Evolutionary conservation across 64 coral and sea anemone genomes (phyloP).

Genomic region (Montipora sp.): DNA sequence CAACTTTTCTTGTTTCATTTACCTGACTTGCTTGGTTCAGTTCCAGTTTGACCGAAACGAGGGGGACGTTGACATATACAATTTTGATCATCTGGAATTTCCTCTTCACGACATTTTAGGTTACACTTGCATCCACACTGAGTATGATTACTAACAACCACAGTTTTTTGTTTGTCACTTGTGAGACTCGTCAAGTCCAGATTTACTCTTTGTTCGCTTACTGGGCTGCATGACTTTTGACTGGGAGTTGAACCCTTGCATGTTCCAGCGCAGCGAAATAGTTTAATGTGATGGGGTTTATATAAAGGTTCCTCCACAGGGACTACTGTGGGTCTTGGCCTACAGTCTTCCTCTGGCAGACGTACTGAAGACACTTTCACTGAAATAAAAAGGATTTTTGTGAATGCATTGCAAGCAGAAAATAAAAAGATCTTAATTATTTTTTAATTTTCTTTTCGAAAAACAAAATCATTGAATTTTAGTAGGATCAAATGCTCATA

Average conservation of each 20-base stretch:
- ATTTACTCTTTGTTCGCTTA: neutral
- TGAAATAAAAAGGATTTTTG: neutral
- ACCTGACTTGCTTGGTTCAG: neutral
- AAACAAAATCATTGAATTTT: too few species aligned
- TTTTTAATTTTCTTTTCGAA: too few species aligned
- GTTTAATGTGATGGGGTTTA: slow-evolving; percentile 35
- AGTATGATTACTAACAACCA: slow-evolving; percentile 28
- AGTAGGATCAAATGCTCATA: too few species aligned
- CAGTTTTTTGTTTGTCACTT: neutral
- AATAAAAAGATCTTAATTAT: too few species aligned
- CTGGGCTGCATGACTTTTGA: neutral
- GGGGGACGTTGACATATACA: neutral
- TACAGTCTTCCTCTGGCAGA: slow-evolving; percentile 10
- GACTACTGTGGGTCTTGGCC: slow-evolving; percentile 38
- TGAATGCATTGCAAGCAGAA: neutral
- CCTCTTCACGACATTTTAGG: neutral
- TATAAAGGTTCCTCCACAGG: neutral
- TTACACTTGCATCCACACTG: neutral
- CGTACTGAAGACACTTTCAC: neutral
- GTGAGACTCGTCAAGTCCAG: neutral
- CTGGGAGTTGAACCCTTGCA: neutral
- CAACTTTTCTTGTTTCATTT: neutral
- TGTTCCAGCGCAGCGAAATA: slow-evolving; percentile 50
- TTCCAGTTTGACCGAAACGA: fast-evolving
- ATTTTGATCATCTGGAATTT: neutral